A percentile compares a stretch with the other conserved stretches of the same genome.
Conservation (phyloP, 2,888 invertebrate species). For the Bedellia somnulentella region DNA sequence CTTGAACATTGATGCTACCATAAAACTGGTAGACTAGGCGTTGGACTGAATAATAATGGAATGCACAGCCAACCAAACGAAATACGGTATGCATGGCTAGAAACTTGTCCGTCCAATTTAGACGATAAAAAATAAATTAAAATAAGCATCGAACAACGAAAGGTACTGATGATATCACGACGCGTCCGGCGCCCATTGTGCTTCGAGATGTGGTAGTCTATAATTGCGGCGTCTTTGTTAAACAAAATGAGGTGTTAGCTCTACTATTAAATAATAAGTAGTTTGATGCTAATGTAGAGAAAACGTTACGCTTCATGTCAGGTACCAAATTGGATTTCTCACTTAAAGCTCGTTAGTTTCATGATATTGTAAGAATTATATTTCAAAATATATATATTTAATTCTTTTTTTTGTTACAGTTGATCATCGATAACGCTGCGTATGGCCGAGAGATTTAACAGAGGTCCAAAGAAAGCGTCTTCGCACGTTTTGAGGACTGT, state of each 20-base stretch:
- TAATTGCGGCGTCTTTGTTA: constrained; percentile 56
- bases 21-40: no score
- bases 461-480: constrained; percentile 46
- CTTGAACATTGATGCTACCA: no score
- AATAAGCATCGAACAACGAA: constrained; percentile 28
- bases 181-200: constrained; percentile 39
- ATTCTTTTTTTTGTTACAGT: constrained; percentile 38
- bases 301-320: constrained; percentile 21
- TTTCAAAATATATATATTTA: no score
- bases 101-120: constrained; percentile 46
- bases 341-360: constrained; percentile 1
- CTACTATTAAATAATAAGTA: constrained; percentile 55
- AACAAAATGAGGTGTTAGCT: constrained; percentile 58
- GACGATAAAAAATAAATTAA: constrained; percentile 59
- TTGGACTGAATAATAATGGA: not conserved
- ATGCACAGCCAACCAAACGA: constrained; percentile 10
- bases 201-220: constrained; percentile 37
- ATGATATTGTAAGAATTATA: not conserved
- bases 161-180: constrained; percentile 47
- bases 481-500: constrained; percentile 43
- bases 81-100: constrained; percentile 32
- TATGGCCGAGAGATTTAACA: constrained; percentile 46
- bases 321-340: constrained; percentile 19
- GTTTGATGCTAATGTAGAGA: constrained; percentile 24
- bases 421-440: constrained; percentile 43